Base-by-base conservation (phyloP, 2,888 invertebrate species). In the Cryptocephalus primarius region DNA sequence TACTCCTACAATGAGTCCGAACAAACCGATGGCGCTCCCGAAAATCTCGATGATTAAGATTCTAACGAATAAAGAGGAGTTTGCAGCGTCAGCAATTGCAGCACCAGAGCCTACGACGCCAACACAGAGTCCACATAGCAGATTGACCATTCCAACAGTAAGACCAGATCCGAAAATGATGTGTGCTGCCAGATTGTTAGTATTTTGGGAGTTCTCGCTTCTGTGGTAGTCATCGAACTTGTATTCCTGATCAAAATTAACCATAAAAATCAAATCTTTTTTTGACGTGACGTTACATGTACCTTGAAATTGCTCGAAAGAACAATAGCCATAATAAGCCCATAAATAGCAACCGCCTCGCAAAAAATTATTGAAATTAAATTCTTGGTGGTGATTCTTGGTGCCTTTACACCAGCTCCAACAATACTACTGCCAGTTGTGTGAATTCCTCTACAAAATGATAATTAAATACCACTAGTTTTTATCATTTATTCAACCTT, bases 321-420 rank as follows among this genome's bases (percentile, higher is more conserved):
- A 44, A 99, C 94, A 66, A 99, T 97, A 44, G 97, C 95, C 63
- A 95, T 94, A 66, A 99, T 99, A 54, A 99, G 78, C 13, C 99
- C 99, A 71, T 97, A 99, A 73, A 99, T 99, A 52, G 97, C 99
- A 4, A 99, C 97, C 56, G 97, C 99, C 74, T 99, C 99, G 69
- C 97, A 99, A 77, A 99, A 99, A 72, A 99, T 99, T 62, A 99
- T 94, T 46, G 96, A 97, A 69, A 99, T 94, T 67, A 99, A 81
- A 73, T 99, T 99, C 75, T 97, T 99, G 48, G 97, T 99, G 74
- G 95, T 92, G 71, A 99, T 99, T 66, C 97, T 78, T 4, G 97
- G 97, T 22, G 96, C 93, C 74, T 96, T 96, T 22, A 99, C 96
- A 67, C 97, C 97, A 55, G 90, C 97, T 48, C 99, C 97, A 45